Conservation (phyloP, 2,888 invertebrate species). For the Ferrisia virgata region DNA sequence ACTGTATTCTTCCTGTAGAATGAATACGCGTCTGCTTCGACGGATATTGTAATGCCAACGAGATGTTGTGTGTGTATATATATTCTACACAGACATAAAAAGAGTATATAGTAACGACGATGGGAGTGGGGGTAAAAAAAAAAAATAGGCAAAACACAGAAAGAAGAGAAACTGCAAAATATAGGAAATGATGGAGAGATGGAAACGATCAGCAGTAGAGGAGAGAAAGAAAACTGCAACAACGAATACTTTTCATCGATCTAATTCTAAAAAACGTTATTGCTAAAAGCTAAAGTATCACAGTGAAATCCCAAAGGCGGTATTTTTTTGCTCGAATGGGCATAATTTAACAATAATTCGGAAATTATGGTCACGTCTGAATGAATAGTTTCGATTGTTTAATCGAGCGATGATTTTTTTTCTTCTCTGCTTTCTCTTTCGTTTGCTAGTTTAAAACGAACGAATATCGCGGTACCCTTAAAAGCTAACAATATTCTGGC, state of each 20-base stretch:
- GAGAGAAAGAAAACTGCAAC: neutral
- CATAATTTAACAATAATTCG: constrained; percentile 18
- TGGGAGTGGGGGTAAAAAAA: too few relatives aligned
- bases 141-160: too few relatives aligned
- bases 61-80: neutral
- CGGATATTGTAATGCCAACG: constrained; percentile 12
- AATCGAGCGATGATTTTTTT: constrained; percentile 7
- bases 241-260: neutral
- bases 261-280: neutral
- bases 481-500: too few relatives aligned
- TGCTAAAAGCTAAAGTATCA: neutral
- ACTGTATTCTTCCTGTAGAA: constrained; percentile 21
- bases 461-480: neutral
- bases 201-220: neutral
- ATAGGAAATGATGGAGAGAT: neutral
- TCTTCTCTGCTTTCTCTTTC: too few relatives aligned
- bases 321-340: neutral
- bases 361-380: constrained; percentile 24
- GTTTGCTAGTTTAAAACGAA: neutral
- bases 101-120: neutral
- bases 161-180: neutral
- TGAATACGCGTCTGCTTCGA: constrained; percentile 28
- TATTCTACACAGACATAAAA: neutral
- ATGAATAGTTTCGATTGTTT: constrained; percentile 19
- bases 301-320: neutral